Base-by-base conservation (phyloP, 2,113 vertebrate genomes). In the Spilogale gracilis region DNA sequence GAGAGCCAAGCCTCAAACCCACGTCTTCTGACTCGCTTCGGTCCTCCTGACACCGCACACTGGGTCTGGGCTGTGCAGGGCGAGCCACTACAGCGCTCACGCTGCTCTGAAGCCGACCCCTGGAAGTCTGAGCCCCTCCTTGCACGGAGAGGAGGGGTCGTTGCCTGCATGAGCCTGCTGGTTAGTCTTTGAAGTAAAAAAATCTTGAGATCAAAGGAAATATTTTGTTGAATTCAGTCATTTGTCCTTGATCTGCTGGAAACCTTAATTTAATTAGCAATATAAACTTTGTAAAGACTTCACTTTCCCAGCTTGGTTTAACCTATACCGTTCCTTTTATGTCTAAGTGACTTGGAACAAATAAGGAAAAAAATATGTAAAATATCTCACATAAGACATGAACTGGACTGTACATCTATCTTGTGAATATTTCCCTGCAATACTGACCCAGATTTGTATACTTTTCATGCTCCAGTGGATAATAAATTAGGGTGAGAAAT, bases 181-280 rank as follows among this genome's bases (percentile, higher is more conserved):
- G 61, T 8, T 69, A n/a, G 48, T 9, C 83, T 98, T 97, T 97
- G 95, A 98, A 96, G 96, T 96, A 3, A 48, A 65, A 74, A 65
- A n/a, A 45, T 9, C 23, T 86, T 56, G 38, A 83, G 89, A 97
- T 98, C 97, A 97, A 98, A 98, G 95, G 91, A 97, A 96, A 88
- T 90, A 92, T 85, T 96, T 96, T 73, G 76, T 84, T 71, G 69
- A 92, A 85, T 63, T 92, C 80, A 96, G 58, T 79, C 52, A 65
- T 96, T 95, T 54, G 69, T 71, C 58, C 97, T 97, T 91, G 84
- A 93, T 96, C 89, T 97, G 78, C 91, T 91, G 85, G 89, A 91
- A 93, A 91, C 50, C 85, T 95, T 95, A 96, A 98, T 96, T 96
- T 80, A 96, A 97, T 98, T 95, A 97, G 91, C 63, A 85, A 60